These are phyloP conservation scores for Phenganax marumi DNA, from an alignment of 92 coral and sea anemone genomes.

Conservation along the genomic window DNA sequence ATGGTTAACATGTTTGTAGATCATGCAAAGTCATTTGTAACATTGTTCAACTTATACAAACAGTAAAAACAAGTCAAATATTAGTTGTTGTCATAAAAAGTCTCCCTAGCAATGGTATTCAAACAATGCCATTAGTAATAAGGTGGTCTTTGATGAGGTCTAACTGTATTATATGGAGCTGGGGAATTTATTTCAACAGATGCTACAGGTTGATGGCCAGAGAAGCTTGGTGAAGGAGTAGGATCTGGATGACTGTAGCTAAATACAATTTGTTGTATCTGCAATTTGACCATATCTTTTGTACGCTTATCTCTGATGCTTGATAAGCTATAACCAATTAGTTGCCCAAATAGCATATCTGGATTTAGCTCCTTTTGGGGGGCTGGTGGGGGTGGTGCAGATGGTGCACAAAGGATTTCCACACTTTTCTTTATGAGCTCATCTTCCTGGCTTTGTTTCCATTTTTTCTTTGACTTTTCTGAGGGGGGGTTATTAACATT, in stretches of 20 bases:
- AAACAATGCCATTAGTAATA: too few relatives aligned
- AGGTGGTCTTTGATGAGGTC: too few relatives aligned
- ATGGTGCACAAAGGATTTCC: conserved; percentile 1
- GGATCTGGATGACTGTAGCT: conserved; percentile 1
- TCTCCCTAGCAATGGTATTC: too few relatives aligned
- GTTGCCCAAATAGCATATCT: conserved; percentile 3
- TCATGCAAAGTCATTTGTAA: too few relatives aligned
- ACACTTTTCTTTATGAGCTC: neutral
- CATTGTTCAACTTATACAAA: too few relatives aligned
- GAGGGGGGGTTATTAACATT: neutral
- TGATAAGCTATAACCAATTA: conserved; percentile 1
- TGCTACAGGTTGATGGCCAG: conserved; percentile 2
- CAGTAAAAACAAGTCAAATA: too few relatives aligned
- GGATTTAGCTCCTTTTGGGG: conserved; percentile 5
- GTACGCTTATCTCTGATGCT: neutral
- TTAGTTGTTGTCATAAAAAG: too few relatives aligned
- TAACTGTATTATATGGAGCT: too few relatives aligned
- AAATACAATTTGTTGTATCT: neutral
- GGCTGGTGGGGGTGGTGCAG: neutral
- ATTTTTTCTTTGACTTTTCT: conserved; percentile 2
- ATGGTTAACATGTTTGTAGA: too few relatives aligned
- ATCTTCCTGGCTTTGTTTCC: conserved; percentile 1
- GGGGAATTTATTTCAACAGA: neutral
- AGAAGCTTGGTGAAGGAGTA: neutral
- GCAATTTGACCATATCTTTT: neutral